These are phyloP conservation scores for Aphodius granarius DNA, from an alignment of 2,888 invertebrate species.

Conservation along the genomic window DNA sequence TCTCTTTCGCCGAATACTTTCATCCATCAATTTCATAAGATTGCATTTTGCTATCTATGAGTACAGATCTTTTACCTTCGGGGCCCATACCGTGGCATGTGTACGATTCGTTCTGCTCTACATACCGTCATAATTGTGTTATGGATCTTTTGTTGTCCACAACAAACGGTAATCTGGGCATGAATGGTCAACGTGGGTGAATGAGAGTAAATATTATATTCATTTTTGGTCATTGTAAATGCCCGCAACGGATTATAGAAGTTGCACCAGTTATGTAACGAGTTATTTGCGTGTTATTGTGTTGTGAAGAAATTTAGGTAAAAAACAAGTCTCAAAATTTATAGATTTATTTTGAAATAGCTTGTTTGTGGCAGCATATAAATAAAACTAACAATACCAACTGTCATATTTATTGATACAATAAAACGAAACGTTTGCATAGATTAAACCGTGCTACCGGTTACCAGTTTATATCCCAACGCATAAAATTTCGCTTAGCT, in stretches of 20 bases:
- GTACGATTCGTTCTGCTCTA: neutral
- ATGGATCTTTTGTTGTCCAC: constrained; percentile 11
- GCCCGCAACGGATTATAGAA: neutral
- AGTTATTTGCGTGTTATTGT: neutral
- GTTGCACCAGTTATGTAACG: neutral
- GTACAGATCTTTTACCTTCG: neutral
- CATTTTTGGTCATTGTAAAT: neutral
- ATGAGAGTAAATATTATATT: neutral
- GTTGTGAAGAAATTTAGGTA: too few relatives aligned
- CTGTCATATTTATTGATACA: neutral
- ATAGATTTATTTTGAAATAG: neutral
- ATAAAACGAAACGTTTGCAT: neutral
- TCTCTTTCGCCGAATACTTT: neutral
- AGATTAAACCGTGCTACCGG: neutral
- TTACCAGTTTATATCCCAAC: neutral
- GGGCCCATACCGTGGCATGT: neutral
- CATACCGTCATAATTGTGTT: constrained; percentile 10
- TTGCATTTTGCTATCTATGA: neutral
- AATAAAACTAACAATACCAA: neutral
- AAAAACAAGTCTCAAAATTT: too few relatives aligned
- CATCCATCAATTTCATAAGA: neutral
- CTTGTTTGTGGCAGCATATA: neutral
- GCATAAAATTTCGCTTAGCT: neutral
- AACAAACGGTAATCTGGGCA: constrained; percentile 6
- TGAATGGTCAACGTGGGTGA: neutral